phyloP scores from a whole-genome alignment of 2,113 vertebrate species.

The Urocitellus parryii region DNA sequence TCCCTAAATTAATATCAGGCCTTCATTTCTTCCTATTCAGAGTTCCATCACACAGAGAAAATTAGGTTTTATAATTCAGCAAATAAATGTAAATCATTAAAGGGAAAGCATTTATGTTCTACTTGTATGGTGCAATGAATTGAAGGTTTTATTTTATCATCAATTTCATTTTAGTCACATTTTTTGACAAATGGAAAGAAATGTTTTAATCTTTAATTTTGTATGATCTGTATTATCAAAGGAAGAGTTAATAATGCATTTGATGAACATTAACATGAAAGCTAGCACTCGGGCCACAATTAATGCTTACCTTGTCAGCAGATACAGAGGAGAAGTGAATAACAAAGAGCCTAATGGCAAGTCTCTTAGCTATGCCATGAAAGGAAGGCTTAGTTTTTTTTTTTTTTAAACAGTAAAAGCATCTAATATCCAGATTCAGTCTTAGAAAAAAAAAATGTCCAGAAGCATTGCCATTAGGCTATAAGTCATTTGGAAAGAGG shows the following conservation, averaged over 20 bases:
- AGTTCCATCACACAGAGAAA: neutral
- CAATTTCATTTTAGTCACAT: conserved; percentile 38
- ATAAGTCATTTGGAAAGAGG: conserved; percentile 56
- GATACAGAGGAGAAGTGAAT: neutral
- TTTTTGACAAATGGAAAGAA: conserved; percentile 58
- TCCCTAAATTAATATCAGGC: neutral
- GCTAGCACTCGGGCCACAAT: neutral
- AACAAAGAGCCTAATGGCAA: neutral
- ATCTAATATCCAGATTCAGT: conserved; percentile 7
- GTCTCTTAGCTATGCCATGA: neutral
- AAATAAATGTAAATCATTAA: conserved; percentile 42
- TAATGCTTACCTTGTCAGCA: conserved; percentile 50
- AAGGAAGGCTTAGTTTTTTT: neutral
- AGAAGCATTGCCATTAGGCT: conserved; percentile 16
- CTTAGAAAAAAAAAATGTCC: conserved; percentile 21
- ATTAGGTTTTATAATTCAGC: conserved; percentile 37
- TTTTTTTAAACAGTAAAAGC: neutral
- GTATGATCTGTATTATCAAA: conserved; percentile 62
- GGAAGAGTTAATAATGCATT: conserved; percentile 49
- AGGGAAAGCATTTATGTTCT: neutral
- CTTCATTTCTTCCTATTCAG: neutral
- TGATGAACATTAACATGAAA: conserved; percentile 67
- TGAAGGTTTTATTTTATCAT: conserved; percentile 17
- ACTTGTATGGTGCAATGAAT: neutral
- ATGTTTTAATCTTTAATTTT: conserved; percentile 55